Evolutionary conservation across 2,113 vertebrate genomes (phyloP), one percentile per base, ranked within the genome.

Genomic region (Sorex fumeus): DNA sequence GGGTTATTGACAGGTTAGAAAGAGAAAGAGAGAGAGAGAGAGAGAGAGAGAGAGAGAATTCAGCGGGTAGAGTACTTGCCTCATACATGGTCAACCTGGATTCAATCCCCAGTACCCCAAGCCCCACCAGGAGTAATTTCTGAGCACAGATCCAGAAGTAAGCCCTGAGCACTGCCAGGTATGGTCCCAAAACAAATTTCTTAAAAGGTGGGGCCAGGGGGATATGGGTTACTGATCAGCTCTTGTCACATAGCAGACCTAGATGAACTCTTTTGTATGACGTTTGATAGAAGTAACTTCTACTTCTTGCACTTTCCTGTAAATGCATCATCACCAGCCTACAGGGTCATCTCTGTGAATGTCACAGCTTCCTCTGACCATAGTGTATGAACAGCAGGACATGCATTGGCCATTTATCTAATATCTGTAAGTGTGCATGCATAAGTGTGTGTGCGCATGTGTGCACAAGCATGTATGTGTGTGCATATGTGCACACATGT

Each of bases 251-350:
- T 27, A 9, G 1, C 57, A 64, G 77, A 32, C 50, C 43, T 76
- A 12, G 50, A 71, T 71, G 36, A 28, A 30, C 78, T 90, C 62
- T 72, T 90, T 79, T 40, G n/a, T 40, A 45, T 62, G 84, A 66
- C 66, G 85, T 79, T 72, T 71, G 43, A 57, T 10, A 40, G 70
- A 8, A 11, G 92, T 57, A 34, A 75, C 76, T 79, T 50, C 53
- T 43, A 50, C 82, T 36, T 5, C 7, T 40, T 32, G 60, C 13
- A 0, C 47, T n/a, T 30, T 32, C 23, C 32, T 8, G 67, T 67
- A 62, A 25, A 67, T 25, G 13, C 23, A 11, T 28, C 19, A 60
- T 19, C 18, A 60, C 5, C 18, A 77, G 15, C 3, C 32, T 1
- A n/a, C 47, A 23, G 9, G 57, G 36, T 25, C 23, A 30, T 32